Evolutionary conservation across 2,888 invertebrate species (phyloP).

Genomic region (Coenonympha arcania): DNA sequence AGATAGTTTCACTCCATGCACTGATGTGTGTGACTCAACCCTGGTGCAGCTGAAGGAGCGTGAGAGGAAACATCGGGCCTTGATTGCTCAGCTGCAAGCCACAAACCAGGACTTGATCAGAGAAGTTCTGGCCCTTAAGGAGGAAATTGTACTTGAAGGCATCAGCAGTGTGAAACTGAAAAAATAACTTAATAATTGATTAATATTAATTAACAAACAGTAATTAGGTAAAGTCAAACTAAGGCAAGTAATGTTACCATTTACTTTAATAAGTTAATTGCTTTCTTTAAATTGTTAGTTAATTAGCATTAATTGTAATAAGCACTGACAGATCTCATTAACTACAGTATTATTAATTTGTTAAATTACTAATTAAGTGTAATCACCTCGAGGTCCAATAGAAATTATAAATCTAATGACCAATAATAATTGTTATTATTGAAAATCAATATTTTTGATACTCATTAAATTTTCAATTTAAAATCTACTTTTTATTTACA

Average conservation of each 20-base stretch:
- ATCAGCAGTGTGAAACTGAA: constrained; percentile 26
- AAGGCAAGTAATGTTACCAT: constrained; percentile 2
- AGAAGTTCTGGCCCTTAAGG: constrained; percentile 48
- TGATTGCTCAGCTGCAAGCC: constrained; percentile 48
- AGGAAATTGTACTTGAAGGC: constrained; percentile 45
- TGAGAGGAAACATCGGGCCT: constrained; percentile 44
- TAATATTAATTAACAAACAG: background rate
- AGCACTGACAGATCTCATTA: constrained; percentile 14
- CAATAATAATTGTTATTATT: background rate
- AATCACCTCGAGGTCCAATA: background rate
- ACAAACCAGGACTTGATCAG: constrained; percentile 48
- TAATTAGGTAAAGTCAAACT: background rate
- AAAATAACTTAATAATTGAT: constrained; percentile 6
- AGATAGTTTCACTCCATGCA: constrained; percentile 45
- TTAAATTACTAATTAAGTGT: background rate
- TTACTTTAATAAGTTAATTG: background rate
- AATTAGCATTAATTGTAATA: background rate
- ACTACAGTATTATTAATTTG: background rate
- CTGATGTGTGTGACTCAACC: constrained; percentile 47
- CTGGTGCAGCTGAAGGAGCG: constrained; percentile 44
- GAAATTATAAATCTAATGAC: background rate
- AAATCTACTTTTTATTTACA: no score
- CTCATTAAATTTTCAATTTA: no score
- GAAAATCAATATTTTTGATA: background rate
- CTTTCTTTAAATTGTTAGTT: background rate